These are phyloP conservation scores for Zaprionus africanus DNA, from an alignment of 1,140 invertebrate genomes.

Conservation along the genomic window DNA sequence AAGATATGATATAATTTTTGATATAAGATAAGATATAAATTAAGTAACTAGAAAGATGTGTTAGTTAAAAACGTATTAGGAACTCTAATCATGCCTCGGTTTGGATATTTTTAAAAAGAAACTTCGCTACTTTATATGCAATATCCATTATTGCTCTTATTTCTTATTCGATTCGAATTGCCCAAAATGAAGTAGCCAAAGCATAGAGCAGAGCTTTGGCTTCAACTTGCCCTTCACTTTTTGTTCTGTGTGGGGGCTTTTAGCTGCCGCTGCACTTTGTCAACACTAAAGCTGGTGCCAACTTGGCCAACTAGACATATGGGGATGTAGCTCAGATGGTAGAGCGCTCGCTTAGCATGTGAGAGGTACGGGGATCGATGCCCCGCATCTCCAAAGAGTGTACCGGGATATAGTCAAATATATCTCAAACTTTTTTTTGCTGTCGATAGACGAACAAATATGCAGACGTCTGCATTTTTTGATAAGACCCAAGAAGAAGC, in stretches of 20 bases:
- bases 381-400: slow-evolving; percentile 86
- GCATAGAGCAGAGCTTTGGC: slow-evolving; percentile 17
- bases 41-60: too few species aligned
- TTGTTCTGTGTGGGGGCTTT: slow-evolving; percentile 19
- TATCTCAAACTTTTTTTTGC: slow-evolving; percentile 43
- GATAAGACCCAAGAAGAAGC: slow-evolving; percentile 39
- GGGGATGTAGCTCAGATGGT: slow-evolving; percentile 91
- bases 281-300: slow-evolving; percentile 39
- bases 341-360: slow-evolving; percentile 94
- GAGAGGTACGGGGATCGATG: slow-evolving; percentile 93
- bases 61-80: too few species aligned
- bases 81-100: too few species aligned
- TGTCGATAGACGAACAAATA: slow-evolving; percentile 48
- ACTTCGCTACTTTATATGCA: neutral
- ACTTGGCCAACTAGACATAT: slow-evolving; percentile 14
- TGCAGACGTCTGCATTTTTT: slow-evolving; percentile 77
- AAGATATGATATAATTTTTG: too few species aligned
- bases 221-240: slow-evolving; percentile 39
- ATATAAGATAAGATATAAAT: too few species aligned
- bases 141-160: neutral
- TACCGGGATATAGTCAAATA: slow-evolving; percentile 83
- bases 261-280: slow-evolving; percentile 63
- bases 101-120: too few species aligned
- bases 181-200: neutral
- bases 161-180: neutral